Base-by-base conservation (phyloP, 53 echinoderm and acorn worm species). In the Astropecten irregularis region DNA sequence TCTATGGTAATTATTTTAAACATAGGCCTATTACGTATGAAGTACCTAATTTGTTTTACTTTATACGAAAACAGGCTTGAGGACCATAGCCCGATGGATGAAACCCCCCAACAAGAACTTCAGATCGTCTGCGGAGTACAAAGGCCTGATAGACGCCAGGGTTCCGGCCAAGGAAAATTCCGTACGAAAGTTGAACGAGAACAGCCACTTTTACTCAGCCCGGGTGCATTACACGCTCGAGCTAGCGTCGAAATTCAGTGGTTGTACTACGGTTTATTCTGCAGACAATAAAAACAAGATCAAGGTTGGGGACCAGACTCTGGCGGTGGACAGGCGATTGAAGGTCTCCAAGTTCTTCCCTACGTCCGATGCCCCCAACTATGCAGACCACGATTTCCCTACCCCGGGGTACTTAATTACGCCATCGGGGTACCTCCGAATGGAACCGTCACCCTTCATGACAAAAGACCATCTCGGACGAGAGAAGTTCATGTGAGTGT, bases 211-310 rank as follows among this genome's bases (percentile, higher is more conserved):
- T 22, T 62, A 54, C 76, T 55, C 55, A 21, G 55, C 57, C 16
- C 27, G 76, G 30, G 56, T 53, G 10, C 21, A 40, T 2, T 55
- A 76, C 28, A 26, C 50, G 9, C 20, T 71, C 2, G 32, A 71
- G 37, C n/a, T n/a, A n/a, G n/a, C n/a, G n/a, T n/a, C n/a, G n/a
- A n/a, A n/a, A n/a, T 48, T 47, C 70, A 20, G 28, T 10, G 1
- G 16, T 13, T 47, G 8, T 18, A 21, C 37, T 14, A 13, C 37
- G 15, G 54, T 53, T 18, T 55, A 55, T n/a, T 76, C 55, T 3
- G 55, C 56, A 26, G 76, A 76, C 76, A 76, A 56, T 37, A 76
- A 76, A 23, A 76, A 56, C 37, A 76, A 76, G 23, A 55, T 76
- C 21, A 54, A 55, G 39, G 22, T 76, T 32, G 76, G 76, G n/a